phyloP scores from a whole-genome alignment of 2,113 vertebrate species.

The Willisornis vidua region DNA sequence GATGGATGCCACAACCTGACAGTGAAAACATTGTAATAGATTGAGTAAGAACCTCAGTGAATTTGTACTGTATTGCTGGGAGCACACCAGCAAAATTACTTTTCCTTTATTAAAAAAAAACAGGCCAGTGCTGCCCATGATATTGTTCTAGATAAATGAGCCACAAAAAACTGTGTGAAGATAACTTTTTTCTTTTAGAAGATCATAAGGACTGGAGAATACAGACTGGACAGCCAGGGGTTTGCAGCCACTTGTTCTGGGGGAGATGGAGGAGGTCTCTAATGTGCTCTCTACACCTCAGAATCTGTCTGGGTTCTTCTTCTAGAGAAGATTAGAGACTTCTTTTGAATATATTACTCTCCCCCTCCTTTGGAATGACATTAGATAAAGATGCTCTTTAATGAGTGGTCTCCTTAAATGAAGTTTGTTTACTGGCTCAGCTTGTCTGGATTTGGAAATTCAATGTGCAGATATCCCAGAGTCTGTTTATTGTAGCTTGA shows the following conservation, averaged over 20 bases:
- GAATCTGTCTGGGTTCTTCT: background rate
- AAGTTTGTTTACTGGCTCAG: background rate
- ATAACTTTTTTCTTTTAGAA: background rate
- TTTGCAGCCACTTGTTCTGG: background rate
- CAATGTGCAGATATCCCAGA: background rate
- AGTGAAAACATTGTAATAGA: background rate
- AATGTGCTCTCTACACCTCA: background rate
- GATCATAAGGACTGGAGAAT: background rate
- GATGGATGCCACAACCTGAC: constrained; percentile 18
- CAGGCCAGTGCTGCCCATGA: background rate
- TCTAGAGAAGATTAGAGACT: background rate
- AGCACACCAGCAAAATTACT: constrained; percentile 8
- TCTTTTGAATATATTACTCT: background rate
- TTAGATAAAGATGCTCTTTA: background rate
- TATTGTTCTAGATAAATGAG: background rate
- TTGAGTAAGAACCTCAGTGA: constrained; percentile 8
- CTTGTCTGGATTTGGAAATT: background rate
- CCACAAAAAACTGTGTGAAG: background rate
- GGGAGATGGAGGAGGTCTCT: background rate
- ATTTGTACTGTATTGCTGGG: background rate
- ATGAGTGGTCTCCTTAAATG: background rate
- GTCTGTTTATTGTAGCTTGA: background rate
- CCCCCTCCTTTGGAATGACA: background rate
- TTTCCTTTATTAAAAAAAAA: background rate
- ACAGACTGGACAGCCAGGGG: background rate